These are phyloP conservation scores for Aphelocoma californica DNA, from an alignment of 2,797 vertebrate genomes.

Conservation along the genomic window DNA sequence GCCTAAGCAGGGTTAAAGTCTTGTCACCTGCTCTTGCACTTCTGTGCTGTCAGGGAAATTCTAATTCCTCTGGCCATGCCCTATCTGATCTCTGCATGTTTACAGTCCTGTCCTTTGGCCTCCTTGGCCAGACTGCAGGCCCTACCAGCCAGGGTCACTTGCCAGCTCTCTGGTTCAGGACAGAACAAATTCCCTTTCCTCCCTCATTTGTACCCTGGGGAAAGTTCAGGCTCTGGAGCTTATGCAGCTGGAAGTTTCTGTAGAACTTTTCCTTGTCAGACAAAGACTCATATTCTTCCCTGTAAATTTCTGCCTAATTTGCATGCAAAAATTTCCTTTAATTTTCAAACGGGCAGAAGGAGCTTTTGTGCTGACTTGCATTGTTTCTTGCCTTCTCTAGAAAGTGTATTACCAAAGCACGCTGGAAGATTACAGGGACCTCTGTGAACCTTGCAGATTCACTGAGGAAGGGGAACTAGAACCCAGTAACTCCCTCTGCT, in stretches of 20 bases:
- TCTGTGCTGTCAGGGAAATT: neutral
- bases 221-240: neutral
- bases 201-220: neutral
- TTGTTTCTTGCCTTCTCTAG: constrained; percentile 58
- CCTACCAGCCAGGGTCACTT: neutral
- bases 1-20: neutral
- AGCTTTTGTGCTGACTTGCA: neutral
- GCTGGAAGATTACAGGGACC: neutral
- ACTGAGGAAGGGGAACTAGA: constrained; percentile 74
- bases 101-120: neutral
- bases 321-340: neutral
- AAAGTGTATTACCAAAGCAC: constrained; percentile 9
- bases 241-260: neutral
- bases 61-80: neutral
- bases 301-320: neutral
- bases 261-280: neutral
- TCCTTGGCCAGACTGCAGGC: neutral
- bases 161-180: neutral
- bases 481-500: constrained; percentile 38
- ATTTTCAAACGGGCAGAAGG: neutral
- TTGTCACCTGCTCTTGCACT: neutral
- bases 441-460: constrained; percentile 52
- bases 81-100: neutral
- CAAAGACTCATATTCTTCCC: neutral
- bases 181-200: neutral